Percentiles rank a stretch among this genome's conserved stretches.
Evolutionary conservation across 2,113 vertebrate genomes (phyloP).

Genomic region (Trematocara unimaculatum): DNA sequence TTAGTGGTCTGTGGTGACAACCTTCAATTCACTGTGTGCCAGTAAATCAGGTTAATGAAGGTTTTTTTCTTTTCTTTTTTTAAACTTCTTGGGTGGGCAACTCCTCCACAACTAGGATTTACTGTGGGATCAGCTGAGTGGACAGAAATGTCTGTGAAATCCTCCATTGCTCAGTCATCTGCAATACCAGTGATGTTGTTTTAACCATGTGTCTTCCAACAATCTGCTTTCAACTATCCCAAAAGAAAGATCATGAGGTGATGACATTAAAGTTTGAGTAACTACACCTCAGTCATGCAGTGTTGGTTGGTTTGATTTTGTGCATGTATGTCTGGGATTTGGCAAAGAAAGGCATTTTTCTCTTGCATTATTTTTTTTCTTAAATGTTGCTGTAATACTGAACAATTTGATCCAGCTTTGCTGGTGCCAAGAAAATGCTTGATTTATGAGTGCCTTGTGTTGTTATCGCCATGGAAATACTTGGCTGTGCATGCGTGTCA

Average conservation of each 20-base stretch:
- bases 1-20: background rate
- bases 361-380: rapidly evolving
- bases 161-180: background rate
- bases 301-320: background rate
- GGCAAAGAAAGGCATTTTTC: background rate
- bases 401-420: background rate
- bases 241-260: background rate
- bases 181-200: background rate
- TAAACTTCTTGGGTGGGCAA: rapidly evolving
- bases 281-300: background rate
- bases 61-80: background rate
- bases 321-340: background rate
- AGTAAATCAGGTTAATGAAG: background rate
- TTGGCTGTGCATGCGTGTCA: background rate
- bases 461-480: background rate
- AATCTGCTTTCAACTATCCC: background rate
- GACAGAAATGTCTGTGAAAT: background rate
- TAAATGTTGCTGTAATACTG: background rate
- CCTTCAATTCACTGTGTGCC: background rate
- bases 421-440: background rate
- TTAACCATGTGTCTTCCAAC: rapidly evolving
- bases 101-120: background rate
- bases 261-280: background rate
- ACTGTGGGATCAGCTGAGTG: background rate
- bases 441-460: background rate